Conservation (phyloP, 30 jellyfish, hydroid and myxozoan species). For the Hydractinia echinata region DNA sequence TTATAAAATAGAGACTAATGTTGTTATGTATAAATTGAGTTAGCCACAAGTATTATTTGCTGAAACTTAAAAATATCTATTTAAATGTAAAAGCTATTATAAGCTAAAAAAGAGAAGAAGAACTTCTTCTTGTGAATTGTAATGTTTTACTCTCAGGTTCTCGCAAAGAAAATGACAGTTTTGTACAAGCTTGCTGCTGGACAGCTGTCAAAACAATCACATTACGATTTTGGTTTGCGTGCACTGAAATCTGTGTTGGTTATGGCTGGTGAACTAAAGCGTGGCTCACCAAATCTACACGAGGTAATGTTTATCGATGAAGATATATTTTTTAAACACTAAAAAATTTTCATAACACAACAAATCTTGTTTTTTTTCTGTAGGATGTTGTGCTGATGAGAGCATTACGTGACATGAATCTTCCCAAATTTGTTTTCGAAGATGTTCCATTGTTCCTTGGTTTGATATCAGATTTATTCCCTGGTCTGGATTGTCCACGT, state of each 20-base stretch:
- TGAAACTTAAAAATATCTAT: too few species aligned
- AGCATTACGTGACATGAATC: constrained; percentile 97
- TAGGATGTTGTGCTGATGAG: constrained; percentile 97
- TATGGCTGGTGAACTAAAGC: constrained; percentile 98
- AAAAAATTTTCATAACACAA: background rate
- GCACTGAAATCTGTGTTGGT: constrained; percentile 95
- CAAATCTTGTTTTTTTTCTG: background rate
- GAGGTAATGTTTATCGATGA: constrained; percentile 47
- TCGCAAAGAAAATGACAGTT: constrained; percentile 97
- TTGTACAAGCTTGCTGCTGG: constrained; percentile 94
- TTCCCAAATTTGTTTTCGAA: constrained; percentile 93
- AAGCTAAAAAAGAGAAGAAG: background rate
- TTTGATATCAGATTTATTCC: constrained; percentile 86
- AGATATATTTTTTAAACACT: background rate
- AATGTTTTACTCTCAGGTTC: constrained; percentile 48
- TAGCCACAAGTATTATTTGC: too few species aligned
- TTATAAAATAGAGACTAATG: too few species aligned
- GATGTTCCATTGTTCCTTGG: constrained; percentile 97
- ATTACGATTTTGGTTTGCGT: constrained; percentile 95
- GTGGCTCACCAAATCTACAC: constrained; percentile 85
- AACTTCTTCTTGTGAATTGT: background rate
- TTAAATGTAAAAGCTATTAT: too few species aligned
- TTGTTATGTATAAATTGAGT: too few species aligned
- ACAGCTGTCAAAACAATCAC: constrained; percentile 94
- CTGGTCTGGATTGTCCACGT: constrained; percentile 98